Conservation (phyloP, 2,113 vertebrate species). For the Phoxinus phoxinus region DNA sequence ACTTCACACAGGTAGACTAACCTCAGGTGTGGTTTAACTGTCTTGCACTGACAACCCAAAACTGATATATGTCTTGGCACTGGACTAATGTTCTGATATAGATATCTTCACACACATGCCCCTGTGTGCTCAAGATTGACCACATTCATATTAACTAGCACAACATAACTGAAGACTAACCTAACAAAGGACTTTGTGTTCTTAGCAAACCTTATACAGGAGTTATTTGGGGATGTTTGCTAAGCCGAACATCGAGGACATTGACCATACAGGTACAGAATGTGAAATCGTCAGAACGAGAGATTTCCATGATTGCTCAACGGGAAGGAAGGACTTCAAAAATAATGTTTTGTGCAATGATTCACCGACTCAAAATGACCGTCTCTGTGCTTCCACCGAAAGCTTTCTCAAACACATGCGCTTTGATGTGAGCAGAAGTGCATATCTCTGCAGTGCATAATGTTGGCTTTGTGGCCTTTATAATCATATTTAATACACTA, state of each 20-base stretch:
- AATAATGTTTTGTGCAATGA: background rate
- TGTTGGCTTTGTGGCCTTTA: background rate
- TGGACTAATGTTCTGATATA: background rate
- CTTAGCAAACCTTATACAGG: background rate
- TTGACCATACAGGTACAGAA: background rate
- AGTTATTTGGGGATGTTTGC: slow-evolving; percentile 27
- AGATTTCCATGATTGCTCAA: background rate
- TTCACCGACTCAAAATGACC: background rate
- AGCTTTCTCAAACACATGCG: background rate
- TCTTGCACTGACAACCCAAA: background rate
- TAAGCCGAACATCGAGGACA: background rate
- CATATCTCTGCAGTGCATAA: background rate
- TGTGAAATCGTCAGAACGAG: background rate
- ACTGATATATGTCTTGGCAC: too few relatives aligned
- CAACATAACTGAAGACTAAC: background rate
- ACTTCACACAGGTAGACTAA: too few relatives aligned
- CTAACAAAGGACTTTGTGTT: slow-evolving; percentile 4
- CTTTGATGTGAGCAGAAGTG: slow-evolving; percentile 23
- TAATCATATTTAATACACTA: background rate
- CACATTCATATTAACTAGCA: background rate
- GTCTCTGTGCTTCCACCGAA: background rate
- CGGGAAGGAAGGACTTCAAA: background rate
- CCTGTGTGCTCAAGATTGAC: background rate
- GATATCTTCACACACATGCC: background rate
- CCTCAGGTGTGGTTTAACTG: too few relatives aligned